phyloP scores from a whole-genome alignment of 2,888 invertebrate genomes.

The Frankliniella intonsa region DNA sequence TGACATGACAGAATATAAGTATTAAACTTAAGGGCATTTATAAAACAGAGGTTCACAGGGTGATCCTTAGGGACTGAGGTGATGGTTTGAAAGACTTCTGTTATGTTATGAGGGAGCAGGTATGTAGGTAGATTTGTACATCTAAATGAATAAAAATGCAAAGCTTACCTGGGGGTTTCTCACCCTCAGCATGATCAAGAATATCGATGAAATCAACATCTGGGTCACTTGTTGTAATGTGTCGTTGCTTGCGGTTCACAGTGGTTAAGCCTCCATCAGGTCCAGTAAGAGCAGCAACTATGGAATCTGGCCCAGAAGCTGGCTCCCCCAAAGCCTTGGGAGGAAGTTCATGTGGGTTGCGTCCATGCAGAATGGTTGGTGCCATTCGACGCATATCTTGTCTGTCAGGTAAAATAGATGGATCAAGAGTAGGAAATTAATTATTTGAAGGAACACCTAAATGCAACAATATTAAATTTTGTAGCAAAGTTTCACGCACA shows the following conservation, averaged over 20 bases:
- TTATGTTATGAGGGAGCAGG: too few species aligned
- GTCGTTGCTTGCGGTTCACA: slow-evolving; percentile 61
- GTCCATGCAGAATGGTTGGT: slow-evolving; percentile 63
- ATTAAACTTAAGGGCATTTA: too few species aligned
- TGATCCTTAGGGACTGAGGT: too few species aligned
- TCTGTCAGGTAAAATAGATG: slow-evolving; percentile 38
- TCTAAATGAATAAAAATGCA: neutral
- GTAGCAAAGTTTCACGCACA: too few species aligned
- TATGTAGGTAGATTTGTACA: too few species aligned
- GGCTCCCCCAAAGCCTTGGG: slow-evolving; percentile 51
- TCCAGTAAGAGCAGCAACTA: slow-evolving; percentile 72
- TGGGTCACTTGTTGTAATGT: slow-evolving; percentile 60
- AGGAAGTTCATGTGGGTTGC: slow-evolving; percentile 68
- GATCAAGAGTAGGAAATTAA: neutral
- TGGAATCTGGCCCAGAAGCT: slow-evolving; percentile 52
- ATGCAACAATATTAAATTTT: neutral
- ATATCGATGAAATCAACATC: slow-evolving; percentile 71
- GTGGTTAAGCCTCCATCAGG: slow-evolving; percentile 76
- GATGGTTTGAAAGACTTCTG: too few species aligned
- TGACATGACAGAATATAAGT: too few species aligned
- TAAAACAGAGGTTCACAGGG: too few species aligned
- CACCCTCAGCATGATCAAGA: slow-evolving; percentile 44
- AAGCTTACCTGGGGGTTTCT: slow-evolving; percentile 39
- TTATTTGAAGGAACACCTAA: neutral
- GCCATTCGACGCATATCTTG: slow-evolving; percentile 48